phyloP scores from a whole-genome alignment of 2,113 vertebrate genomes.

The Leptocoma aspasia region DNA sequence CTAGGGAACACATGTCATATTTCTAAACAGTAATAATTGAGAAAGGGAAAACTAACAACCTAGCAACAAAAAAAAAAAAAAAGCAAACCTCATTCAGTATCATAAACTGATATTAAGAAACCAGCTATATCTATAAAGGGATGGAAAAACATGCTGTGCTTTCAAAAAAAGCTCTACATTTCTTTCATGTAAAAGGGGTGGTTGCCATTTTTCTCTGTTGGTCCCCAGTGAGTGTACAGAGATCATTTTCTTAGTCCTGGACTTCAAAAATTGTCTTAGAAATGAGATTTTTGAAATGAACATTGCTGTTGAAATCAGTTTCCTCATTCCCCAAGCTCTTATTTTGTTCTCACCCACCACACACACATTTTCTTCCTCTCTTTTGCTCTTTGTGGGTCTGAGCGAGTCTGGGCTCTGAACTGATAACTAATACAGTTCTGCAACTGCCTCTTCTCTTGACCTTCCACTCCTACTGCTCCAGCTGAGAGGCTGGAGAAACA shows the following conservation, averaged over 20 bases:
- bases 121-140: not conserved
- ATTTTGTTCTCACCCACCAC: not conserved
- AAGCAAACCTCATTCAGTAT: not conserved
- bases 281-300: not conserved
- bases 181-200: not conserved
- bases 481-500: not conserved
- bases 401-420: not conserved
- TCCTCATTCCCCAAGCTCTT: not conserved
- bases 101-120: not conserved
- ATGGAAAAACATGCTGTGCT: not conserved
- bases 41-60: not conserved
- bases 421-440: not conserved
- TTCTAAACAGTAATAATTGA: not conserved
- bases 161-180: not conserved
- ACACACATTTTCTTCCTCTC: not conserved
- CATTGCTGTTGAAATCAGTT: not conserved
- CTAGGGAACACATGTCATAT: not conserved
- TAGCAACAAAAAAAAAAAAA: not conserved
- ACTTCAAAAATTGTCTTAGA: not conserved
- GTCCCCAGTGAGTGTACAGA: not conserved
- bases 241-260: not conserved
- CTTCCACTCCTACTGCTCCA: not conserved
- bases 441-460: not conserved
- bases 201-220: not conserved
- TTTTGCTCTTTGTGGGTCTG: not conserved